A percentile compares a stretch with the other conserved stretches of the same genome.
These are phyloP conservation scores for Indicator maculatus DNA, from an alignment of 2,113 vertebrate genomes.

Conservation along the genomic window DNA sequence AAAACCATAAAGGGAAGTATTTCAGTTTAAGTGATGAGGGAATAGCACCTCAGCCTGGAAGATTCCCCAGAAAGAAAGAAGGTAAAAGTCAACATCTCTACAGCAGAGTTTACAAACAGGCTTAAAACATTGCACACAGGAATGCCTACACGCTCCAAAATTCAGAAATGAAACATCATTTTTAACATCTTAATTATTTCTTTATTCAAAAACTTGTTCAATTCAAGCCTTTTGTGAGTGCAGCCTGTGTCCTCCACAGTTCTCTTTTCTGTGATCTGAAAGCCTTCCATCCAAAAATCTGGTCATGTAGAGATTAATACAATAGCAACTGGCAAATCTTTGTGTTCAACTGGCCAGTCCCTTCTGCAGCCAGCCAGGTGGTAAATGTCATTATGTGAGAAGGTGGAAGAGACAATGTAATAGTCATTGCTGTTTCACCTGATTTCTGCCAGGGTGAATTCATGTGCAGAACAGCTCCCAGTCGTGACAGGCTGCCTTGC, in stretches of 20 bases:
- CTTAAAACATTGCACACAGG: background rate
- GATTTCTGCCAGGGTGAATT: background rate
- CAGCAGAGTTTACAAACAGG: background rate
- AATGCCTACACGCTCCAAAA: background rate
- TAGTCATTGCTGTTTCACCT: background rate
- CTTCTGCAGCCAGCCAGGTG: slow-evolving; percentile 9
- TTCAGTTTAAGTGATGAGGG: slow-evolving; percentile 1
- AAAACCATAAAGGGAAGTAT: background rate
- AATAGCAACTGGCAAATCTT: background rate
- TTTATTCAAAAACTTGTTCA: background rate
- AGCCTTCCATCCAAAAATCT: background rate
- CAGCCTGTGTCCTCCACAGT: background rate
- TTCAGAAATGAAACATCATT: background rate
- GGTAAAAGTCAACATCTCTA: background rate
- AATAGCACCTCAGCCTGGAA: background rate
- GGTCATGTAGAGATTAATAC: background rate
- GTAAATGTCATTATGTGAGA: background rate
- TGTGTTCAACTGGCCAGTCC: background rate
- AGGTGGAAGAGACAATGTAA: background rate
- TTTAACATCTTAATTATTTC: background rate
- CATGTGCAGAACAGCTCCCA: background rate
- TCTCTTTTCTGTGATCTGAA: background rate
- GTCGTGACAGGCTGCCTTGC: background rate
- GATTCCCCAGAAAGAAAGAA: background rate
- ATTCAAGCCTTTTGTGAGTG: background rate